phyloP scores from a whole-genome alignment of 2,888 invertebrate species.

The Drosophila mercatorum region DNA sequence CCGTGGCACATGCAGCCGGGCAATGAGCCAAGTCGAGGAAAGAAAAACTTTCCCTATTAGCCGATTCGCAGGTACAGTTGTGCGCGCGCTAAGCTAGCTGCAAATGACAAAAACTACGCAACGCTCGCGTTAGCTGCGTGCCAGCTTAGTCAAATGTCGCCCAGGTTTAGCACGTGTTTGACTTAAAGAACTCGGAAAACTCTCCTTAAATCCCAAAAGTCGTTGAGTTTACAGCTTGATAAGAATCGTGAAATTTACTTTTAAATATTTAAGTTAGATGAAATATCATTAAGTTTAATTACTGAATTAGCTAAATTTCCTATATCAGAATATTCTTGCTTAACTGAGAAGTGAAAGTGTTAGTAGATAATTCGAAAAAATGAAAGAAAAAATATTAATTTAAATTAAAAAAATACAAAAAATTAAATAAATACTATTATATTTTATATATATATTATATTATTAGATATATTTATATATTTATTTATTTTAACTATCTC shows the following conservation, averaged over 20 bases:
- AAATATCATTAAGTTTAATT: neutral
- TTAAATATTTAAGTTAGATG: neutral
- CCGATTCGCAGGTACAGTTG: constrained; percentile 31
- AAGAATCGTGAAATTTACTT: neutral
- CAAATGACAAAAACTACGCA: constrained; percentile 14
- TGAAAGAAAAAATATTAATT: no score
- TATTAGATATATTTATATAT: no score
- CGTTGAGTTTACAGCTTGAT: neutral
- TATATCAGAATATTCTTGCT: no score
- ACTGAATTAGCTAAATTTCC: neutral
- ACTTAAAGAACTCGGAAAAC: neutral
- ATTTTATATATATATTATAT: no score
- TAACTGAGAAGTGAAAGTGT: no score
- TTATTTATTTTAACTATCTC: neutral
- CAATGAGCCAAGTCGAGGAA: constrained; percentile 41
- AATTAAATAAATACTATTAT: no score
- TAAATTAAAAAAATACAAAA: no score
- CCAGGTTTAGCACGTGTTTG: neutral
- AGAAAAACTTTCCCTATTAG: constrained; percentile 29
- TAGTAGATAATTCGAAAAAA: no score
- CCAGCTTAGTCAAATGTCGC: constrained; percentile 9
- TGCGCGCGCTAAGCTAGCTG: constrained; percentile 27
- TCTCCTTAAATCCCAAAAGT: neutral
- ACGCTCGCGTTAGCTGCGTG: neutral
- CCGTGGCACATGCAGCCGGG: constrained; percentile 31